A percentile compares a stretch with the other conserved stretches of the same genome.
phyloP scores from a whole-genome alignment of 2,113 vertebrate genomes.

The Thoracochromis brauschi region DNA sequence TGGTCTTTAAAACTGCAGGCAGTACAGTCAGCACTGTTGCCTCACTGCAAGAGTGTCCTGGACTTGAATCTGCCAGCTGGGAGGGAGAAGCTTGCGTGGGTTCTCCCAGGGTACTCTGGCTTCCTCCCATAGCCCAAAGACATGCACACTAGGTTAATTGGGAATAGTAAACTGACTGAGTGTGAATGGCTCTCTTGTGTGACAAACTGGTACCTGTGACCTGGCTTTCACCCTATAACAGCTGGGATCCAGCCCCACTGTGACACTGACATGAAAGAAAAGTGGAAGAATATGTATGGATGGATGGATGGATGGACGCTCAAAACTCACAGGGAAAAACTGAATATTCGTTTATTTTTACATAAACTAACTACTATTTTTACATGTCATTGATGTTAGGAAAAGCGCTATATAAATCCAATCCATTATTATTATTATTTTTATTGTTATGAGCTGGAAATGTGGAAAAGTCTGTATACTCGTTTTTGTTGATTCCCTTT shows the following conservation, averaged over 20 bases:
- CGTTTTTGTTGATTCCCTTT: not conserved
- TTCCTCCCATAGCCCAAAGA: not conserved
- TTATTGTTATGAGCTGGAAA: not conserved
- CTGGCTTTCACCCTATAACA: not conserved
- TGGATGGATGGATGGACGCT: not conserved
- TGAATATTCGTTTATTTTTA: not conserved
- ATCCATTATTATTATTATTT: not conserved
- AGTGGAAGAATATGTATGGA: not conserved
- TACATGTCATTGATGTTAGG: not conserved
- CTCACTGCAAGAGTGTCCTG: not conserved
- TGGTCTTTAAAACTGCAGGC: not conserved
- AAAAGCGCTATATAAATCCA: accelerated
- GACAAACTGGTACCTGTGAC: not conserved
- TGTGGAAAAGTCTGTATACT: not conserved
- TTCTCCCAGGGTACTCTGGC: not conserved
- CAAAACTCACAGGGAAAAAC: not conserved
- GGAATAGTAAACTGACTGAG: not conserved
- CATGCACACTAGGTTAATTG: not conserved
- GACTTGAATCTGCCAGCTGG: not conserved
- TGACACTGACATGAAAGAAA: not conserved
- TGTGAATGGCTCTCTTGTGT: not conserved
- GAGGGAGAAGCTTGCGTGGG: not conserved
- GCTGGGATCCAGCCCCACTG: not conserved
- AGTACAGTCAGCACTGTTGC: not conserved
- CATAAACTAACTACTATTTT: accelerated